Conservation (phyloP, 2,888 invertebrate species). For the Drosophila phalerata region DNA sequence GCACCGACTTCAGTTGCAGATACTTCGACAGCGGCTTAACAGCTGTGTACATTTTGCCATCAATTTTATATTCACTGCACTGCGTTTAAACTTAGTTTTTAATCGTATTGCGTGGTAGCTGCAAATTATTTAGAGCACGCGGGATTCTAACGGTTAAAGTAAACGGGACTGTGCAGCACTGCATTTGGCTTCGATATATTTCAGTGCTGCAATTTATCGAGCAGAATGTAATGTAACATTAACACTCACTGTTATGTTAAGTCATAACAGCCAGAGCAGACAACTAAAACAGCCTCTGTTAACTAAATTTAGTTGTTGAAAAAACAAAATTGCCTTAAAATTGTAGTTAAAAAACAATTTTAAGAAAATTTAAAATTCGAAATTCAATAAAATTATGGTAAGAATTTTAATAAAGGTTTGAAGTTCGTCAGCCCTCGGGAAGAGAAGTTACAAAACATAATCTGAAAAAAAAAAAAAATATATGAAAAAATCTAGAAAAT, state of each 20-base stretch:
- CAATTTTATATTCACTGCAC: not conserved
- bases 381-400: too few species aligned
- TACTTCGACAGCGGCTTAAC: conserved; percentile 87
- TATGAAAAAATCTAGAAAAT: too few species aligned
- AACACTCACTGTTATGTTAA: conserved; percentile 11
- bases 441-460: too few species aligned
- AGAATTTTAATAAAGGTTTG: too few species aligned
- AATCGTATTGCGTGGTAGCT: not conserved
- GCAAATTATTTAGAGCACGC: conserved; percentile 56
- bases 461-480: too few species aligned
- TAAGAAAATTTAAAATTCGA: too few species aligned
- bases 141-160: conserved; percentile 62
- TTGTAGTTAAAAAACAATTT: too few species aligned
- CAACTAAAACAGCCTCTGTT: too few species aligned
- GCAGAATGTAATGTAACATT: not conserved
- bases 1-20: conserved; percentile 89
- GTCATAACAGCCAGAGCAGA: not conserved
- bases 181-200: not conserved
- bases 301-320: too few species aligned
- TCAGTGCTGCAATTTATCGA: not conserved
- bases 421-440: too few species aligned
- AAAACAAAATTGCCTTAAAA: too few species aligned
- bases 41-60: conserved; percentile 87
- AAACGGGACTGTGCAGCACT: not conserved
- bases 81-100: not conserved